Evolutionary conservation across 2,797 vertebrate genomes (phyloP), one percentile per base, ranked within the genome.

Genomic region (Clarias fuscus): DNA sequence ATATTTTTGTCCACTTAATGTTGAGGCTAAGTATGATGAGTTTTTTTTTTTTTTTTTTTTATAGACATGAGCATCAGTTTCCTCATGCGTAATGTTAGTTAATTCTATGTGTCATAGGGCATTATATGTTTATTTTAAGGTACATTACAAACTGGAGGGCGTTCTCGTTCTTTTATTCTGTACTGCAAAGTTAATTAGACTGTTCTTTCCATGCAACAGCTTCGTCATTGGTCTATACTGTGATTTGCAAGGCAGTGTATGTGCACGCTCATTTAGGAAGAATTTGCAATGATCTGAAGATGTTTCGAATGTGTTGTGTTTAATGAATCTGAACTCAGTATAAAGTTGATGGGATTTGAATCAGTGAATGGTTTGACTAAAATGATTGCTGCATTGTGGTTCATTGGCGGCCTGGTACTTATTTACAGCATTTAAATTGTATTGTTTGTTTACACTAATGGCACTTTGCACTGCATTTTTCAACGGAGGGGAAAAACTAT

Each of bases 131-230:
- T 67, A 67, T 20, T 72, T 61, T 59, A 59, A 83, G 68, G 68
- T 83, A 56, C 68, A 40, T 43, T 83, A 83, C 30, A 83, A 83
- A 61, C 43, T 72, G 30, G 18, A n/a, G 56, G 59, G 81, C 4
- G 40, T 40, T 83, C 62, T 56, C 62, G 27, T 43, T 22, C 37
- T 82, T 33, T 6, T 20, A 56, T 71, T 71, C 59, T 71, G 30
- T n/a, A 37, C 30, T n/a, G 18, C 48, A 68, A 58, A 59, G 27
- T n/a, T 71, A 61, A 72, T 83, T 43, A 10, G 27, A 6, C 20
- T 83, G 24, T 72, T 72, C 30, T 61, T 72, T 71, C 53, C 67
- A 71, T 59, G 30, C 58, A 84, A 1, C 40, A 20, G 70, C 58
- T 30, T 73, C 33, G 40, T 84, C 40, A 76, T 27, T 76, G 59